Conservation (phyloP, 1,140 invertebrate genomes). For the Cyrtorhinus lividipennis region DNA sequence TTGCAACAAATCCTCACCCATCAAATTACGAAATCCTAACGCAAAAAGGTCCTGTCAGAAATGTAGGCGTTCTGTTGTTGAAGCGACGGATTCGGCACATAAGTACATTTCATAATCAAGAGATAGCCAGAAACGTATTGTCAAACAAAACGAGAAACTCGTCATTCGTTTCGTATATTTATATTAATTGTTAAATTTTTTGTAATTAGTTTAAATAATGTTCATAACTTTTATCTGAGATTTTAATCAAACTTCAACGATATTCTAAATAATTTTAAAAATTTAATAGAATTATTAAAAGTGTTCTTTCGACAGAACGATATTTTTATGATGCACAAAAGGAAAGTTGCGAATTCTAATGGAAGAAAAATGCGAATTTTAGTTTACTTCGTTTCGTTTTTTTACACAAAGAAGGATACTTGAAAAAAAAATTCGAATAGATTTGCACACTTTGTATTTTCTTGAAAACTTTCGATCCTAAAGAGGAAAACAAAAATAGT, state of each 20-base stretch:
- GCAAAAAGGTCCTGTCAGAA: no score
- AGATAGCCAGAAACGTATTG: no score
- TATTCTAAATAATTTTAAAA: slow-evolving; percentile 20
- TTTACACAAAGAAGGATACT: neutral
- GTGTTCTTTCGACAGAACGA: slow-evolving; percentile 18
- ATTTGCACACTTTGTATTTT: neutral
- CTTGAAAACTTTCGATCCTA: neutral
- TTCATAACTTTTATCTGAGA: slow-evolving; percentile 10
- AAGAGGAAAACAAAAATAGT: neutral
- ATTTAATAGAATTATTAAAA: slow-evolving; percentile 18
- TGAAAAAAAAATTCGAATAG: neutral
- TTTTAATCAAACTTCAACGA: slow-evolving; percentile 22
- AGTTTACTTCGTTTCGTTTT: neutral
- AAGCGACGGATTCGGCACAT: no score
- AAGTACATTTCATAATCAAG: no score
- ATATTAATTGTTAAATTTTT: slow-evolving; percentile 12
- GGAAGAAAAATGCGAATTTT: neutral
- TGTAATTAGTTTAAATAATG: slow-evolving; percentile 7
- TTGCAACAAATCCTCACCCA: no score
- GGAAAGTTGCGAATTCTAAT: neutral
- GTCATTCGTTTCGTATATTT: slow-evolving; percentile 12
- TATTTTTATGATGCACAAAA: slow-evolving; percentile 19
- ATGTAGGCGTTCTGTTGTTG: no score
- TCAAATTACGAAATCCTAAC: no score
- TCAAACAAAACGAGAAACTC: neutral